A percentile compares a stretch with the other conserved stretches of the same genome.
Evolutionary conservation across 2,113 vertebrate species (phyloP).

Genomic region (Poeciliopsis retropinna): DNA sequence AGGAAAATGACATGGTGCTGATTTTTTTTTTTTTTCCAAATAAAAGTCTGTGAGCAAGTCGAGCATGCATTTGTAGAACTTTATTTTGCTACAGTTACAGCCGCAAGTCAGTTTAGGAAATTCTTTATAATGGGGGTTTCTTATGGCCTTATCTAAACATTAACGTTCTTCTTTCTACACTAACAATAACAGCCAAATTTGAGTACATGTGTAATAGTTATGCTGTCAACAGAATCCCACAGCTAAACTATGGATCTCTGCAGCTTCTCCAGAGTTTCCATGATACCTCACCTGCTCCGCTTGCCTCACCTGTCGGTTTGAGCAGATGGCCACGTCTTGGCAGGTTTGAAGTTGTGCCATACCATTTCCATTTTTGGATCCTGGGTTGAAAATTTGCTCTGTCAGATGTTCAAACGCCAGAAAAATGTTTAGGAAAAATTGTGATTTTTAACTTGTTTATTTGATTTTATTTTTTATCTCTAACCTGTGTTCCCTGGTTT

Average conservation of each 20-base stretch:
- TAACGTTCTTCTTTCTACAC: neutral
- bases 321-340: too few species aligned
- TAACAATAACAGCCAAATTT: neutral
- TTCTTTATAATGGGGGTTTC: neutral
- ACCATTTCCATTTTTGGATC: too few species aligned
- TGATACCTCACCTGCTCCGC: too few species aligned
- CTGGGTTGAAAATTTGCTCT: neutral
- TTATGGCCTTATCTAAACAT: neutral
- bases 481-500: neutral
- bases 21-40: neutral
- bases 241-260: too few species aligned
- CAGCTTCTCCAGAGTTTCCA: too few species aligned
- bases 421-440: neutral
- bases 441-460: too few species aligned
- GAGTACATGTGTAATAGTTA: too few species aligned
- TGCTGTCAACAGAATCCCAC: too few species aligned
- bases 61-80: neutral
- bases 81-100: neutral
- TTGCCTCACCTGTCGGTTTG: too few species aligned
- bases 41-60: neutral
- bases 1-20: neutral
- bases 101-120: neutral
- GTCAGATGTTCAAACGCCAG: neutral
- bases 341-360: too few species aligned
- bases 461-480: neutral